Percentiles rank a stretch among this genome's conserved stretches.
Evolutionary conservation across 2,113 vertebrate genomes (phyloP).

Genomic region (Telmatochromis sp.): DNA sequence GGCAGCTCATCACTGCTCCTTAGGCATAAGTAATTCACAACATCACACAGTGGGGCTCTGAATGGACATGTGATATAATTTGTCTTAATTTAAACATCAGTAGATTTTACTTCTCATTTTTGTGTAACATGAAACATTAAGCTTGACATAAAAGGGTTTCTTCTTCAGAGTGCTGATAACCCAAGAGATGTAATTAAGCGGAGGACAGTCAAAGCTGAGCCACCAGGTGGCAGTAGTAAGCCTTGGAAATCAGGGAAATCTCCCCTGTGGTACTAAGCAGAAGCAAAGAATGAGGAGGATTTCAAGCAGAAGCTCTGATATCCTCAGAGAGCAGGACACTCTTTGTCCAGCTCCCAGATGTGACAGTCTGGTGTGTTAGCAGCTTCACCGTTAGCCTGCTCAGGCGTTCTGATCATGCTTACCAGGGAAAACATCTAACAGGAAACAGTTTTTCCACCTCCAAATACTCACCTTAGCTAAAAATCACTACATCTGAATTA

Average conservation of each 20-base stretch:
- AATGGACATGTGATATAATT: slow-evolving; percentile 38
- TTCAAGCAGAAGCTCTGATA: slow-evolving; percentile 22
- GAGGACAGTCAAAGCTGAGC: neutral
- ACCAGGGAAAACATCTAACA: neutral
- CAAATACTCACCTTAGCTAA: slow-evolving; percentile 8
- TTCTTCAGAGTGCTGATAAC: slow-evolving; percentile 13
- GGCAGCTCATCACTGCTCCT: neutral
- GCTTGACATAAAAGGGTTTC: slow-evolving; percentile 52
- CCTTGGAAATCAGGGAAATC: neutral
- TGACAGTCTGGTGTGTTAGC: slow-evolving; percentile 16
- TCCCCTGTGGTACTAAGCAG: neutral
- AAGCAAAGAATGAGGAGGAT: neutral
- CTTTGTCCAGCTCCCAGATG: slow-evolving; percentile 29
- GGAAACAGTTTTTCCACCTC: neutral
- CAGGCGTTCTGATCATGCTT: slow-evolving; percentile 13
- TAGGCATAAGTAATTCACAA: slow-evolving; percentile 3
- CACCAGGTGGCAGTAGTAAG: slow-evolving; percentile 64
- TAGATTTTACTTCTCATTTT: slow-evolving; percentile 33
- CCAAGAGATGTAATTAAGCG: slow-evolving; percentile 61
- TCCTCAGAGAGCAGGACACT: slow-evolving; percentile 31
- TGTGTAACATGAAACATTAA: slow-evolving; percentile 55
- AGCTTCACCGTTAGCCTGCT: neutral
- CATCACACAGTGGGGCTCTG: slow-evolving; percentile 8
- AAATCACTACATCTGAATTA: slow-evolving; percentile 21
- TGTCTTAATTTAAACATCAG: slow-evolving; percentile 57